Base-by-base conservation (phyloP, 2,888 invertebrate genomes). In the Netelia fuscicornis region DNA sequence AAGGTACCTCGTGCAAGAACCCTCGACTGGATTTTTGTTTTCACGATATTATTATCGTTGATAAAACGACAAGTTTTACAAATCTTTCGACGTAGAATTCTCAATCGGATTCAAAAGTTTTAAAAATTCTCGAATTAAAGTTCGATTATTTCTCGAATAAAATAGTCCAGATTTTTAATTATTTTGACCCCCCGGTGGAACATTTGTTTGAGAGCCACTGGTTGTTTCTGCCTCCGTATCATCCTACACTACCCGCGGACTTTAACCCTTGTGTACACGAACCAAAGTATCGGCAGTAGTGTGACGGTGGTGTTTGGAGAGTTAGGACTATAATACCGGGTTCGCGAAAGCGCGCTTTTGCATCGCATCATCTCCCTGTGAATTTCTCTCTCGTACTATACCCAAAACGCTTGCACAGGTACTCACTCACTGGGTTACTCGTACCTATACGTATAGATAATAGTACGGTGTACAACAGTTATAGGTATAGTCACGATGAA, bases 401-500 rank as follows among this genome's bases (percentile, higher is more conserved):
- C 30, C 6, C 17, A 20, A 52, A 74, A 64, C 52, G 62, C 52
- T 74, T 11, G 30, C 11, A 10, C 48, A 30, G 74, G 30, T 30
- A 64, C 74, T 74, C 44, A 48, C 48, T 48, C 62, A 25, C n/a
- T 48, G 48, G 0, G 30, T 30, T 62, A 25, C 23, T 42, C 58
- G 11, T 6, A 42, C 37, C 9, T 44, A 52, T 74, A 52, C 60
- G 11, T 58, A 23, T 52, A 64, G 48, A 44, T 72, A 60, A 72
- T 72, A 72, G 42, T 60, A 23, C 30, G 42, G 44, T 37, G 42
- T 72, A 72, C 44, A 13, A 48, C 13, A 48, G 48, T 11, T 48
- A 62, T 25, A 74, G 74, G 62, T 74, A 37, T 64, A 52, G 10
- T 13, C 62, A 52, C 74, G 74, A 74, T 74, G 48, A 62, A 62